phyloP scores from a whole-genome alignment of 2,888 invertebrate species.

The Escarpia spicata region DNA sequence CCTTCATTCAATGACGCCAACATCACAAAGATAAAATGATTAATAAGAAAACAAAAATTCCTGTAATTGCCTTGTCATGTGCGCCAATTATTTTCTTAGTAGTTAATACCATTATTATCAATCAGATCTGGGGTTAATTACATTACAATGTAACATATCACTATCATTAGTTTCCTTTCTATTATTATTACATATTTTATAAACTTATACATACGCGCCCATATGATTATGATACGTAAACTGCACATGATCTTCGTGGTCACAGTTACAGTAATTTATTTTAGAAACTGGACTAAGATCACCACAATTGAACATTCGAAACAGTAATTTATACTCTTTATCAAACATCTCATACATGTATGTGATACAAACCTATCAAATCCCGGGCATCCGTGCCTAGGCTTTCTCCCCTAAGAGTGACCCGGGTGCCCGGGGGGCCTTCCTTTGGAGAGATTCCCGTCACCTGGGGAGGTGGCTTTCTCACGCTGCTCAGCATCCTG shows the following conservation, averaged over 20 bases:
- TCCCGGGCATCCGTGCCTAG: conserved; percentile 87
- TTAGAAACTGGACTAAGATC: not conserved
- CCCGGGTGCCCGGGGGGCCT: conserved; percentile 94
- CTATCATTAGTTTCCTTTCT: no score
- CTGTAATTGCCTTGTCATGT: not conserved
- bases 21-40: no score
- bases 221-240: no score
- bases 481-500: conserved; percentile 37
- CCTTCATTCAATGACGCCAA: not conserved
- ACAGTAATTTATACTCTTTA: not conserved
- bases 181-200: no score
- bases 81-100: not conserved
- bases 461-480: conserved; percentile 51
- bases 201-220: no score
- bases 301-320: not conserved
- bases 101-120: not conserved
- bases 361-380: conserved; percentile 71
- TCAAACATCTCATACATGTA: not conserved
- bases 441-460: conserved; percentile 96
- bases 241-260: no score
- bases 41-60: no score
- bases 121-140: no score
- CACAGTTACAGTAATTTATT: no score
- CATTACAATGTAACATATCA: no score
- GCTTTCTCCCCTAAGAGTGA: conserved; percentile 95